Evolutionary conservation across 2,888 invertebrate species (phyloP).

Genomic region (Lepidocyrtoides sp.): DNA sequence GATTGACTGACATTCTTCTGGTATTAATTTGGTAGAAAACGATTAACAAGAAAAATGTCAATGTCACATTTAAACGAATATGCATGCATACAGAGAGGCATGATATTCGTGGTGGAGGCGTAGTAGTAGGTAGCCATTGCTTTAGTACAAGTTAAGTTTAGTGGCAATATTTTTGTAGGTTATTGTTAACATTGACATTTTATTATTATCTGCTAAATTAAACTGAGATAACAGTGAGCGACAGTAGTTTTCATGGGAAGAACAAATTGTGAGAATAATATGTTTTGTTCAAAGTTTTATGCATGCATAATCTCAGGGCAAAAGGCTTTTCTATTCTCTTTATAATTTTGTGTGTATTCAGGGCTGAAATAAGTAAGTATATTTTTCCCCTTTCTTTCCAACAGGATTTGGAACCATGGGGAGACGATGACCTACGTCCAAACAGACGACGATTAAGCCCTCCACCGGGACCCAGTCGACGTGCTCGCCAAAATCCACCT

Average conservation of each 20-base stretch:
- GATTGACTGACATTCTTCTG: constrained; percentile 5
- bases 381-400: background rate
- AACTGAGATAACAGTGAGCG: constrained; percentile 37
- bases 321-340: too few species aligned
- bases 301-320: constrained; percentile 66
- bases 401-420: too few species aligned
- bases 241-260: background rate
- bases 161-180: background rate
- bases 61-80: constrained; percentile 21
- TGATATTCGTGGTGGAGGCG: background rate
- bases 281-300: constrained; percentile 16
- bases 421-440: too few species aligned
- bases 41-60: constrained; percentile 11
- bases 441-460: too few species aligned
- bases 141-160: background rate
- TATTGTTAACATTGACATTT: constrained; percentile 30
- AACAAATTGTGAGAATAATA: background rate
- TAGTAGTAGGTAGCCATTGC: background rate
- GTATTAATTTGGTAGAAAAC: constrained; percentile 23
- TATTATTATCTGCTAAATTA: constrained; percentile 63
- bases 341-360: too few species aligned
- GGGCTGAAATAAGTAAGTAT: background rate
- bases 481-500: too few species aligned
- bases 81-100: background rate
- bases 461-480: too few species aligned